These are phyloP conservation scores for Glossosoma conforme DNA, from an alignment of 1,140 invertebrate genomes.

Conservation along the genomic window DNA sequence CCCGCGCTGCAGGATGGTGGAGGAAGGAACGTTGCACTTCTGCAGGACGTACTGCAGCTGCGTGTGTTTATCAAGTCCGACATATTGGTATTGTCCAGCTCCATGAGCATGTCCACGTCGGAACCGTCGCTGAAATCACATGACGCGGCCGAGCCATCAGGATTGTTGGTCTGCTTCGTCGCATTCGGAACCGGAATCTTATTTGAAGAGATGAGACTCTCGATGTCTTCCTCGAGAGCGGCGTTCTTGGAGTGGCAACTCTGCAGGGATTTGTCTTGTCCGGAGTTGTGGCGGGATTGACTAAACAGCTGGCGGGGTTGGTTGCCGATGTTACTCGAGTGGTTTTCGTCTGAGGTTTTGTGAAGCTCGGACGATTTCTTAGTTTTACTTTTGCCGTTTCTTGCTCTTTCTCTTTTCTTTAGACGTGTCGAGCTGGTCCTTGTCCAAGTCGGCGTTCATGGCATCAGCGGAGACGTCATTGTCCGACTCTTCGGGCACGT, in stretches of 20 bases:
- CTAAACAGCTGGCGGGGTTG: slow-evolving; percentile 6
- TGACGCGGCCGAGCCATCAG: neutral
- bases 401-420: slow-evolving; percentile 47
- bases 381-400: slow-evolving; percentile 50
- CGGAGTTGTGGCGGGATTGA: neutral
- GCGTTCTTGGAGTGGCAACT: slow-evolving; percentile 10
- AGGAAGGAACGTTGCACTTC: slow-evolving; percentile 46
- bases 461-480: slow-evolving; percentile 42
- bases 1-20: slow-evolving; percentile 41
- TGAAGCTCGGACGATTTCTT: slow-evolving; percentile 44
- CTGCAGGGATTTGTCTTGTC: slow-evolving; percentile 31
- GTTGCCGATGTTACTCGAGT: slow-evolving; percentile 36
- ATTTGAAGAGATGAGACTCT: slow-evolving; percentile 48
- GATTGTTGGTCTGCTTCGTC: slow-evolving; percentile 27
- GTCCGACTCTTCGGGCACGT: slow-evolving; percentile 59
- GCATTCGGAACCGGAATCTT: slow-evolving; percentile 44
- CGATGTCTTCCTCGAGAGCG: slow-evolving; percentile 40
- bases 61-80: slow-evolving; percentile 43
- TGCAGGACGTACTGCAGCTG: slow-evolving; percentile 44
- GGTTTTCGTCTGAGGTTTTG: slow-evolving; percentile 37
- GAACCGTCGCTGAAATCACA: slow-evolving; percentile 37
- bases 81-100: slow-evolving; percentile 35
- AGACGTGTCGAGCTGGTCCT: slow-evolving; percentile 40
- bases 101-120: slow-evolving; percentile 37
- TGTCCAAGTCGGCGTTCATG: slow-evolving; percentile 34